These are phyloP conservation scores for Orycteropus afer DNA, from an alignment of 2,113 vertebrate genomes.

Conservation along the genomic window DNA sequence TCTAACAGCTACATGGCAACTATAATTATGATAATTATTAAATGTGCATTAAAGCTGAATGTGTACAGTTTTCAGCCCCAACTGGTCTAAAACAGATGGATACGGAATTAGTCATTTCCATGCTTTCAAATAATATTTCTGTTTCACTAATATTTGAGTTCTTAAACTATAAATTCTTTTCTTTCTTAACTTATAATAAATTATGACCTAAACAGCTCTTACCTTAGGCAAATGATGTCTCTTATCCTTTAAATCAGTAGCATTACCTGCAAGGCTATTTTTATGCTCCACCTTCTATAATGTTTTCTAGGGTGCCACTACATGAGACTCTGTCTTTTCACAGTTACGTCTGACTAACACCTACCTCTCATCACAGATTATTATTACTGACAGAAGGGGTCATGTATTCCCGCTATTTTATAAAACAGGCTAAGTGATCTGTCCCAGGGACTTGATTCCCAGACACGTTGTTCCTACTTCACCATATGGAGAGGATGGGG, in stretches of 20 bases:
- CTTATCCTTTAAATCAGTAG: background rate
- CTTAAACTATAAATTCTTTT: background rate
- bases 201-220: background rate
- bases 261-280: background rate
- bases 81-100: background rate
- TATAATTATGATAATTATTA: too few relatives aligned
- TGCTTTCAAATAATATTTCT: background rate
- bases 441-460: background rate
- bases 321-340: background rate
- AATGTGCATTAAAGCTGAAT: background rate
- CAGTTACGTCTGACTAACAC: background rate
- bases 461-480: background rate
- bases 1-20: background rate
- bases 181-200: slow-evolving; percentile 9
- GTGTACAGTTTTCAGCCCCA: background rate
- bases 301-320: background rate
- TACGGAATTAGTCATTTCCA: background rate
- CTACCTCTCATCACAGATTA: background rate
- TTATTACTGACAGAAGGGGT: background rate
- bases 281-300: background rate
- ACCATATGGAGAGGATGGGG: background rate
- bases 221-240: background rate
- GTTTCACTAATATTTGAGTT: background rate
- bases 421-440: background rate
- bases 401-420: background rate